Conservation (phyloP, 1,140 invertebrate species). For the Spodoptera frugiperda region DNA sequence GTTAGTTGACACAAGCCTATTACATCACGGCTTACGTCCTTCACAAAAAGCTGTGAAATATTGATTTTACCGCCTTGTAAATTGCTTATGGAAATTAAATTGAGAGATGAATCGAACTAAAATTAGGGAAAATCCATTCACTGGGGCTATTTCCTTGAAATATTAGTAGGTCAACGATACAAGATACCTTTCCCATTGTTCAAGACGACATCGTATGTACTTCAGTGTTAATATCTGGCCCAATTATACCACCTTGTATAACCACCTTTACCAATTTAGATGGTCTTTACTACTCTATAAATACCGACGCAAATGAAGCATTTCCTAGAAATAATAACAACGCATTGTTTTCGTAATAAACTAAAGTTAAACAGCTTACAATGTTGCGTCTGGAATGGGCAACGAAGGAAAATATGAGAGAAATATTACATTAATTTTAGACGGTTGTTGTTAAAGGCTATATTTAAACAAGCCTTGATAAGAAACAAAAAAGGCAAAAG, state of each 20-base stretch:
- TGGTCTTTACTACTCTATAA: neutral
- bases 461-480: neutral
- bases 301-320: no score
- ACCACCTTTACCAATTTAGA: constrained; percentile 2
- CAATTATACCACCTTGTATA: no score
- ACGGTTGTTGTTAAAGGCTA: neutral
- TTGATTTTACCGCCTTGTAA: constrained; percentile 43
- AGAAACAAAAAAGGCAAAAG: neutral
- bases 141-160: constrained; percentile 63
- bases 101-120: constrained; percentile 59
- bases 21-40: neutral
- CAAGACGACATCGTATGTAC: constrained; percentile 50
- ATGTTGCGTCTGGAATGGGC: neutral
- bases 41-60: constrained; percentile 25
- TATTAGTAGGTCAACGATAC: constrained; percentile 68
- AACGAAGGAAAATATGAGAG: neutral
- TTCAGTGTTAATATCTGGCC: constrained; percentile 39
- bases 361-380: neutral
- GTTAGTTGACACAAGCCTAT: no score
- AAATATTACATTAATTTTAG: neutral
- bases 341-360: neutral
- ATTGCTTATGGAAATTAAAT: constrained; percentile 51
- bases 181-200: constrained; percentile 57
- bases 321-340: no score
- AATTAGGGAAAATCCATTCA: constrained; percentile 60